Evolutionary conservation across 2,888 invertebrate genomes (phyloP).

Genomic region (Diaprepes abbreviatus): DNA sequence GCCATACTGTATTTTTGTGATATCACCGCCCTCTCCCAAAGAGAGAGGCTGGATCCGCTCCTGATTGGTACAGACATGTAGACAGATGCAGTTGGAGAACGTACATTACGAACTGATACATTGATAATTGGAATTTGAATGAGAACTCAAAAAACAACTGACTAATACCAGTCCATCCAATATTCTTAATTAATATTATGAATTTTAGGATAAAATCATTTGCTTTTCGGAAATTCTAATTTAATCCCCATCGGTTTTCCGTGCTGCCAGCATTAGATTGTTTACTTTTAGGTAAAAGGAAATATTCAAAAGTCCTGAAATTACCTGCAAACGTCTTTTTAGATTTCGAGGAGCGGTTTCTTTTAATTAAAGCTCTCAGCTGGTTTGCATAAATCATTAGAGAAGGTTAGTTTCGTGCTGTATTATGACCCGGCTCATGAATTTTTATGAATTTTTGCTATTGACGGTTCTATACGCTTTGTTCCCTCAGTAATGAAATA

Average conservation of each 20-base stretch:
- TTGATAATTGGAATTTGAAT: too few relatives aligned
- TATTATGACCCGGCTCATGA: conserved; percentile 44
- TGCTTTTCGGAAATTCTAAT: conserved; percentile 10
- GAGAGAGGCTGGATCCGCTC: too few relatives aligned
- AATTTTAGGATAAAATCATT: too few relatives aligned
- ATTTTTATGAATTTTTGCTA: conserved; percentile 48
- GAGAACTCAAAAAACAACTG: too few relatives aligned
- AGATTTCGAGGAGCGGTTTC: conserved; percentile 43
- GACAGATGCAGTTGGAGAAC: too few relatives aligned
- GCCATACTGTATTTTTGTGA: too few relatives aligned
- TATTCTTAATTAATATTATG: too few relatives aligned
- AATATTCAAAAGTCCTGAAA: conserved; percentile 36
- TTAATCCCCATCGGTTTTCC: conserved; percentile 14
- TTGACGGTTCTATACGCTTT: conserved; percentile 29
- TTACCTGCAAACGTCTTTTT: conserved; percentile 47
- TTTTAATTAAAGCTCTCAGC: conserved; percentile 46
- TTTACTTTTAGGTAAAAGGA: conserved; percentile 40
- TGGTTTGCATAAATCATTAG: conserved; percentile 49
- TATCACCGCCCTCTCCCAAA: too few relatives aligned
- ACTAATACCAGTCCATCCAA: too few relatives aligned
- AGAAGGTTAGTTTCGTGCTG: conserved; percentile 42
- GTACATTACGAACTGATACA: too few relatives aligned
- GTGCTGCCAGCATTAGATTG: conserved; percentile 24
- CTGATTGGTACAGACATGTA: too few relatives aligned
- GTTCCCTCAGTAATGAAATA: conserved; percentile 40